Conservation (phyloP, 1,140 invertebrate genomes). For the Epicauta chinensis region DNA sequence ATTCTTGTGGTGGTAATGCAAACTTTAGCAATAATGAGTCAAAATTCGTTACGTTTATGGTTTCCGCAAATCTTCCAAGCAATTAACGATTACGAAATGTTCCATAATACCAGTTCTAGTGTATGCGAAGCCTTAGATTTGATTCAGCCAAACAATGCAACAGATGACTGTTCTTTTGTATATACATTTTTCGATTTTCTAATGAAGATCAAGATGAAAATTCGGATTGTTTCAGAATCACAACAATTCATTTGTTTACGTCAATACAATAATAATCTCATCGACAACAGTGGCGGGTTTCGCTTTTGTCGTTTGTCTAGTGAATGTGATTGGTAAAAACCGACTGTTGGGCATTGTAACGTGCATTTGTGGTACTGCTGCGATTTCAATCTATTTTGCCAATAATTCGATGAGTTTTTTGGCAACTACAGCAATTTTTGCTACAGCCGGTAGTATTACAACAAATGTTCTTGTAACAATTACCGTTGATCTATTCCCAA, state of each 20-base stretch:
- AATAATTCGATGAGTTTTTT: conserved; percentile 14
- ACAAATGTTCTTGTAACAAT: conserved; percentile 20
- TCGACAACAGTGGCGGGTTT: conserved; percentile 1
- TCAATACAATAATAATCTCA: conserved; percentile 13
- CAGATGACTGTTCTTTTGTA: conserved; percentile 10
- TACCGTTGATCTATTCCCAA: conserved; percentile 27
- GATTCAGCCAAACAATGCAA: conserved; percentile 7
- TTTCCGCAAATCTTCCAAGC: conserved; percentile 20
- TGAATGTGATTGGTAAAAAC: conserved; percentile 17
- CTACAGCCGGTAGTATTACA: conserved; percentile 10
- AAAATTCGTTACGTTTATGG: conserved; percentile 15
- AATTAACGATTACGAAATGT: conserved; percentile 16
- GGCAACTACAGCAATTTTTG: conserved; percentile 14
- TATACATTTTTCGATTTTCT: not conserved
- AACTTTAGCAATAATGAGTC: conserved; percentile 23
- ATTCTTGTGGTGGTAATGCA: conserved; percentile 22
- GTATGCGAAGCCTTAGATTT: conserved; percentile 11
- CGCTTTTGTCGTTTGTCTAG: conserved; percentile 1
- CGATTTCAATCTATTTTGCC: conserved; percentile 21
- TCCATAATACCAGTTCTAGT: conserved; percentile 9
- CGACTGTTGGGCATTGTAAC: conserved; percentile 4
- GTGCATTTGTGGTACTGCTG: too few species aligned
- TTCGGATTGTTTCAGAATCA: conserved; percentile 9
- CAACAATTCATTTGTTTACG: conserved; percentile 13
- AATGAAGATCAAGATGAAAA: too few species aligned